These are phyloP conservation scores for Cinara cedri DNA, from an alignment of 2,888 invertebrate species.

Conservation along the genomic window DNA sequence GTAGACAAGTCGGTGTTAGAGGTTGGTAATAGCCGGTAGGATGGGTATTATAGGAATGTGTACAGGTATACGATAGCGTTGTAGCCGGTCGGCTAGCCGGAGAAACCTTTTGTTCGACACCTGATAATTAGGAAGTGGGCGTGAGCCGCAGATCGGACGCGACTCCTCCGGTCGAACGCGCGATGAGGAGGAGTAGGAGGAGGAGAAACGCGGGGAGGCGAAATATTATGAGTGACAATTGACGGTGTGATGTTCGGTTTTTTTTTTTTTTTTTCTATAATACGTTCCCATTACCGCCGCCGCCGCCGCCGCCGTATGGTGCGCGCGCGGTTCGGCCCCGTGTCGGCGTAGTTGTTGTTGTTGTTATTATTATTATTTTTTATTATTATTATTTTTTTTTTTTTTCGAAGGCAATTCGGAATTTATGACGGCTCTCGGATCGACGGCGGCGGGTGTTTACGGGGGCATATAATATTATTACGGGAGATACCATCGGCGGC, in stretches of 20 bases:
- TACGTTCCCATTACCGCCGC: slow-evolving; percentile 33
- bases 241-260: slow-evolving; percentile 20
- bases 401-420: slow-evolving; percentile 26
- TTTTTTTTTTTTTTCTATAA: not conserved
- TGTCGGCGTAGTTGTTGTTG: not conserved
- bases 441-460: not conserved
- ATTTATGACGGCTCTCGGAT: slow-evolving; percentile 43
- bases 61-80: too few relatives aligned
- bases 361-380: slow-evolving; percentile 15
- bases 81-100: slow-evolving; percentile 24
- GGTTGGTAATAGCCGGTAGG: too few relatives aligned
- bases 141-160: not conserved
- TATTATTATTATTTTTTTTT: slow-evolving; percentile 21
- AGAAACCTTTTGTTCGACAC: slow-evolving; percentile 54
- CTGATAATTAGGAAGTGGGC: slow-evolving; percentile 54
- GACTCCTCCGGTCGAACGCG: too few relatives aligned
- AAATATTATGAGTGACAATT: slow-evolving; percentile 54
- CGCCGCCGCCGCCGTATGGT: slow-evolving; percentile 7
- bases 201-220: not conserved
- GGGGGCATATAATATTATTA: too few relatives aligned
- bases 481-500: slow-evolving; percentile 29
- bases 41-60: too few relatives aligned
- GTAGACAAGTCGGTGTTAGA: too few relatives aligned
- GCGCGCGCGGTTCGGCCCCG: too few relatives aligned
- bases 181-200: too few relatives aligned